phyloP scores from a whole-genome alignment of 2,113 vertebrate genomes.

The Ictalurus furcatus region DNA sequence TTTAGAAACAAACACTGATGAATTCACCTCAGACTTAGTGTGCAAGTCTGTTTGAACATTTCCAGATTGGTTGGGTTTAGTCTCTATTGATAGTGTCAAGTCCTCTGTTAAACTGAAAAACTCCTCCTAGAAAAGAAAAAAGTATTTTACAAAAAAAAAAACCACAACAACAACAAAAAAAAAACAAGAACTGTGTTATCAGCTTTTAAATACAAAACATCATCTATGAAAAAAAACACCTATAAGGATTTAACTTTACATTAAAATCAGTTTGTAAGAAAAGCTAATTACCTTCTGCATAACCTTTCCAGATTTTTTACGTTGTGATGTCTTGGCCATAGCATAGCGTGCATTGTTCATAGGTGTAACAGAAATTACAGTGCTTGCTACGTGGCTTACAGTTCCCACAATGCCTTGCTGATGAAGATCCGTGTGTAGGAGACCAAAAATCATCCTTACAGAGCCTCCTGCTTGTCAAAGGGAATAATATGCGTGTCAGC shows the following conservation, averaged over 20 bases:
- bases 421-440: slow-evolving; percentile 84
- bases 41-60: slow-evolving; percentile 51
- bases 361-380: slow-evolving; percentile 67
- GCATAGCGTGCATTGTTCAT: slow-evolving; percentile 54
- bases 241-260: neutral
- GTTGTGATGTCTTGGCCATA: slow-evolving; percentile 66
- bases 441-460: slow-evolving; percentile 69
- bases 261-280: neutral
- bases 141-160: neutral
- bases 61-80: slow-evolving; percentile 52
- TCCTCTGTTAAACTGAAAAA: slow-evolving; percentile 68
- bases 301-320: slow-evolving; percentile 73
- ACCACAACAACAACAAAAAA: no score
- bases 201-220: neutral
- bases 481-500: slow-evolving; percentile 7
- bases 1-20: neutral
- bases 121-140: slow-evolving; percentile 58
- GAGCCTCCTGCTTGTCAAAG: slow-evolving; percentile 60
- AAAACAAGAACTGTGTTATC: neutral
- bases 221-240: neutral
- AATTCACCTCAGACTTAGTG: slow-evolving; percentile 63
- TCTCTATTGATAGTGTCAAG: slow-evolving; percentile 60
- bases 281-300: slow-evolving; percentile 63
- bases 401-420: slow-evolving; percentile 67
- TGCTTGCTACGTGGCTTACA: slow-evolving; percentile 70